Evolutionary conservation across 1,140 invertebrate species (phyloP).

Genomic region (Drosophila watanabei): DNA sequence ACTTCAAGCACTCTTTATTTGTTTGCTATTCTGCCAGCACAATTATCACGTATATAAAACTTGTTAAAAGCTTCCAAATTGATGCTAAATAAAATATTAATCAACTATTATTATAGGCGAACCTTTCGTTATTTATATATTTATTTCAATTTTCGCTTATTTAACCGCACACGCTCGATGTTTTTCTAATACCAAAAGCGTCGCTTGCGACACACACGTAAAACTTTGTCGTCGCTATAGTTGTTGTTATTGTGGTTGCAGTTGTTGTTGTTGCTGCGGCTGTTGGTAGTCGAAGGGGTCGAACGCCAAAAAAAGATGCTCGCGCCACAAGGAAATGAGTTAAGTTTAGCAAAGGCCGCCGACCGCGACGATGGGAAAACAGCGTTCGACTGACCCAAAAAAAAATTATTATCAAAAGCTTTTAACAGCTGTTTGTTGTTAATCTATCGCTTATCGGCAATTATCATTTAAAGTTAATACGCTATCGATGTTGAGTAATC

Average conservation of each 20-base stretch:
- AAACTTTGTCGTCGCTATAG: constrained; percentile 31
- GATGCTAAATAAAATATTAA: constrained; percentile 24
- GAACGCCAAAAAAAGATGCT: constrained; percentile 58
- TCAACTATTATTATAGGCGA: constrained; percentile 1
- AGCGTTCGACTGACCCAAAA: constrained; percentile 60
- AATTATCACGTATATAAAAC: constrained; percentile 40
- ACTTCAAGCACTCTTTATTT: constrained; percentile 51
- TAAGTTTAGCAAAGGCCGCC: constrained; percentile 20
- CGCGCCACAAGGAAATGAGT: constrained; percentile 59
- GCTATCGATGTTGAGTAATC: neutral
- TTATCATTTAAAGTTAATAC: neutral
- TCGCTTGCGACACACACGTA: constrained; percentile 55
- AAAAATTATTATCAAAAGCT: constrained; percentile 14
- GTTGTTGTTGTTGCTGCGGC: constrained; percentile 18
- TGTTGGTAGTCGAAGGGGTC: constrained; percentile 23
- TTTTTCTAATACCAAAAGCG: constrained; percentile 42
- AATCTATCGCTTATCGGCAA: neutral
- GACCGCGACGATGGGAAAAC: constrained; percentile 15
- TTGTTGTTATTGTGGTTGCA: constrained; percentile 21
- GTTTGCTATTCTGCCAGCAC: constrained; percentile 13
- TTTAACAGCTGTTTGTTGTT: constrained; percentile 11
- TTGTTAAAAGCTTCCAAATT: constrained; percentile 42
- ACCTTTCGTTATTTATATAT: constrained; percentile 22
- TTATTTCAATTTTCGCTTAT: constrained; percentile 49
- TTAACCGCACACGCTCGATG: constrained; percentile 46